These are phyloP conservation scores for Vespertilio murinus DNA, from an alignment of 2,797 vertebrate genomes.

Conservation along the genomic window DNA sequence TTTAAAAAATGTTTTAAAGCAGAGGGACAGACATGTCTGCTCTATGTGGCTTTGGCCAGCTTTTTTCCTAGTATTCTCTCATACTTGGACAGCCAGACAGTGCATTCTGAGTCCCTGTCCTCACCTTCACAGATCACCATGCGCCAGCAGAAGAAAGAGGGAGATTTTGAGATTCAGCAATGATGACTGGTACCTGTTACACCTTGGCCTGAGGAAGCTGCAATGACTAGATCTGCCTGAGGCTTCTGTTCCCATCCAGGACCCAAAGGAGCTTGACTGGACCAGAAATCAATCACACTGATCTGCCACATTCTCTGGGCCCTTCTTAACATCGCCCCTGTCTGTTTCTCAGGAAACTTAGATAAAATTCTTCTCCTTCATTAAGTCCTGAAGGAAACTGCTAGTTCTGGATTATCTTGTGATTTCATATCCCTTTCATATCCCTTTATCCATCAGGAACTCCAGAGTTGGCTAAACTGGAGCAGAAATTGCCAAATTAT, in stretches of 20 bases:
- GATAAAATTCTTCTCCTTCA: not conserved
- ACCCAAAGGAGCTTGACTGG: not conserved
- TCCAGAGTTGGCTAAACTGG: not conserved
- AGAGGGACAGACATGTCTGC: not conserved
- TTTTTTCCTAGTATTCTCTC: not conserved
- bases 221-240: not conserved
- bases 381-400: not conserved
- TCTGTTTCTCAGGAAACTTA: not conserved
- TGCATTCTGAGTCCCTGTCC: not conserved
- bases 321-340: not conserved
- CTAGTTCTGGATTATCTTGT: not conserved
- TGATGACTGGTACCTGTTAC: constrained; percentile 29
- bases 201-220: constrained; percentile 39
- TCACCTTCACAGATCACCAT: not conserved
- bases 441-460: not conserved
- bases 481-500: not conserved
- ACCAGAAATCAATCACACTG: constrained; percentile 37
- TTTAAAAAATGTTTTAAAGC: no score
- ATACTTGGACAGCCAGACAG: no score
- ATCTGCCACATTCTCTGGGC: not conserved
- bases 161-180: constrained; percentile 30
- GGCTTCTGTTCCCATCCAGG: not conserved
- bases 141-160: constrained; percentile 33
- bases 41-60: not conserved
- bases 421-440: not conserved